A percentile compares a stretch with the other conserved stretches of the same genome.
Conservation (phyloP, 2,888 invertebrate genomes). For the Dryomyza anilis region DNA sequence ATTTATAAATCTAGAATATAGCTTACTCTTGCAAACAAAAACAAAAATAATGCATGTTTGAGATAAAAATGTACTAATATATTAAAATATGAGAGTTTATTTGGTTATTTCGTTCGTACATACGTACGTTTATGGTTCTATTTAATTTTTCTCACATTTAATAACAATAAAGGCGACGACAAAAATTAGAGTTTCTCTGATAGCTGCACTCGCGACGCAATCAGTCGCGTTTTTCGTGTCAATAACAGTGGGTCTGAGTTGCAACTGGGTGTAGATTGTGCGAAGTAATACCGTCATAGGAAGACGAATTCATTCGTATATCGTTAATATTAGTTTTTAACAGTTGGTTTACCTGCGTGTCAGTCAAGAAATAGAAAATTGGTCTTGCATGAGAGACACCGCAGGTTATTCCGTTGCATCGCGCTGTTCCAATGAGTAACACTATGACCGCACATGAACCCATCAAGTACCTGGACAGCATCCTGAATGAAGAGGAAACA, state of each 20-base stretch:
- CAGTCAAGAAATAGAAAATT: neutral
- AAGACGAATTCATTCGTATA: no score
- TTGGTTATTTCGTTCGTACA: neutral
- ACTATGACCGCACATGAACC: conserved; percentile 53
- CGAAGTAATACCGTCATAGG: no score
- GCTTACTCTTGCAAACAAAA: conserved; percentile 14
- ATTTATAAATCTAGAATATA: no score
- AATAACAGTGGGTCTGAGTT: conserved; percentile 24
- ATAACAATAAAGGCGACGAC: conserved; percentile 2
- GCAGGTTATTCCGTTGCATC: no score
- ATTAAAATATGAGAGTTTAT: conserved; percentile 6
- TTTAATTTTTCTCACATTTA: conserved; percentile 2
- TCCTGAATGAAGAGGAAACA: conserved; percentile 57
- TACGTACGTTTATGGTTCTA: neutral
- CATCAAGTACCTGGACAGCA: conserved; percentile 58
- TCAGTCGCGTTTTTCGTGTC: conserved; percentile 29
- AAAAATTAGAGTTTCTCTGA: no score
- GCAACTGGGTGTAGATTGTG: neutral
- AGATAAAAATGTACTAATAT: conserved; percentile 23
- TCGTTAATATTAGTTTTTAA: no score
- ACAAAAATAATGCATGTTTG: conserved; percentile 19
- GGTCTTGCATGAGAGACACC: no score
- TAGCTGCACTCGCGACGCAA: conserved; percentile 21
- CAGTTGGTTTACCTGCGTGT: no score
- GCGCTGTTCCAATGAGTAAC: no score